A percentile compares a stretch with the other conserved stretches of the same genome.
phyloP scores from a whole-genome alignment of 1,140 invertebrate species.

The Archivesica marissinica region DNA sequence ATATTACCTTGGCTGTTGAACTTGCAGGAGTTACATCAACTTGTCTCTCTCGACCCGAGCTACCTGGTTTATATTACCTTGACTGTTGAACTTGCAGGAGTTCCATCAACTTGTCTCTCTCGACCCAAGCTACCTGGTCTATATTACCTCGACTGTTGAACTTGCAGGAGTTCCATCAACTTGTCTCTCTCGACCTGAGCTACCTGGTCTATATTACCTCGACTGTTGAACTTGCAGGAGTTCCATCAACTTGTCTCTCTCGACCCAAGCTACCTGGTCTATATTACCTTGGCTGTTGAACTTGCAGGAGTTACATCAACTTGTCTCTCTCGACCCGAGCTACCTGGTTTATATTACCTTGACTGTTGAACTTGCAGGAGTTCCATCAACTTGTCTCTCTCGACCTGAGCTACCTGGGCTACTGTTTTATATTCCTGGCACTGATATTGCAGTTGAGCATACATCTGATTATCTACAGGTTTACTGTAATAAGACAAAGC shows the following conservation, averaged over 20 bases:
- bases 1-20: no score
- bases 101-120: conserved; percentile 80
- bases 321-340: conserved; percentile 81
- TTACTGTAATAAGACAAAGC: no score
- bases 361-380: conserved; percentile 80
- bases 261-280: conserved; percentile 77
- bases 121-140: conserved; percentile 77
- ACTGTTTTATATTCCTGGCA: conserved; percentile 80
- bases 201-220: conserved; percentile 78
- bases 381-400: conserved; percentile 80
- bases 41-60: no score
- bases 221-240: conserved; percentile 80
- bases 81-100: conserved; percentile 80
- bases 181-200: conserved; percentile 81
- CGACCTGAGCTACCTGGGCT: conserved; percentile 77
- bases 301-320: conserved; percentile 79
- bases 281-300: conserved; percentile 80
- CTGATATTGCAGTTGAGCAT: conserved; percentile 74
- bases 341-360: conserved; percentile 78
- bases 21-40: no score
- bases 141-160: conserved; percentile 80
- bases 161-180: conserved; percentile 79
- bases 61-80: no score
- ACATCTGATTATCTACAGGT: conserved; percentile 58
- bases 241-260: conserved; percentile 80